Base-by-base conservation (phyloP, 35 echinoderm and acorn worm genomes). In the Stichopus chloronotus region DNA sequence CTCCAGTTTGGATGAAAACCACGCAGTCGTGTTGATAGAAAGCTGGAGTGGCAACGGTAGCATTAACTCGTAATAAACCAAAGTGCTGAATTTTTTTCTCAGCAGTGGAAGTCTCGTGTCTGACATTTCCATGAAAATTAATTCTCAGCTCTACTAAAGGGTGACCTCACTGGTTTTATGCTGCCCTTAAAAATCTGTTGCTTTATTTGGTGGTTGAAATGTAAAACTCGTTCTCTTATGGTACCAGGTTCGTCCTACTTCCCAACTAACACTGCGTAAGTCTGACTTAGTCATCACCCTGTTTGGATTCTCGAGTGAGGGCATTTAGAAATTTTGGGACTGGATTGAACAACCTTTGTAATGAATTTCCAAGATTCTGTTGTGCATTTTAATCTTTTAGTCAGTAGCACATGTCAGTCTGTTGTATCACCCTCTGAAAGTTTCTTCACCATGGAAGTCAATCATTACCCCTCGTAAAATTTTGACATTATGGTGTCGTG, bases 281-380 rank as follows among this genome's bases (percentile, higher is more conserved):
- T 74, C 30, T 43, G 30, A 43, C 30, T 3, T 43, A 43, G 30
- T 43, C 69, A 74, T 74, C 69, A 7, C 4, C n/a, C 17, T 74
- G 69, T 20, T 74, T 74, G 17, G 69, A 74, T 74, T 74, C 69
- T 20, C 69, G 22, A 74, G 30, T 43, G 1, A 74, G 22, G 22
- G 69, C 69, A 20, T 74, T 74, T 74, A 74, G n/a, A 16, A 74
- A 74, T 74, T 43, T 74, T 74, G 69, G 17, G 69, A 74, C n/a
- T 21, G 69, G 69, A 74, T 20, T 74, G 17, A 74, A 74, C 69
- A 20, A 74, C 69, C 69, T 74, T 16, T 74, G 17, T 20, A 65
- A 74, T 74, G 69, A 20, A 74, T 74, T 74, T 72, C 22, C 22
- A 74, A 74, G 69, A 74, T 74, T 74, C 69, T 20, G 22, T 74